These are phyloP conservation scores for Eupithecia subfuscata DNA, from an alignment of 2,888 invertebrate species.

Conservation along the genomic window DNA sequence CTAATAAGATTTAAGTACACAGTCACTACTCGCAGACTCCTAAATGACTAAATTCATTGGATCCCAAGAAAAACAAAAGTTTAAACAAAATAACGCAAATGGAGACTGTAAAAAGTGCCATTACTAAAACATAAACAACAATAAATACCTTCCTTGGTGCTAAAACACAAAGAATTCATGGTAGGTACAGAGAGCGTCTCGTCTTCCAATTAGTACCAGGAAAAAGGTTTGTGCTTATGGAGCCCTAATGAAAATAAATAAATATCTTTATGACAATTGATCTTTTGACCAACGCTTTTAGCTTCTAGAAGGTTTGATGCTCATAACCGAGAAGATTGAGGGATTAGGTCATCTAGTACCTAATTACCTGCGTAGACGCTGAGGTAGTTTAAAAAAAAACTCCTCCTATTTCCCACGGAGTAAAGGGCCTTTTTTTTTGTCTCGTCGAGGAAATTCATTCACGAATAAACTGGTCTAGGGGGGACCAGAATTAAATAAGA, in stretches of 20 bases:
- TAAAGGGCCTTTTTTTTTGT: too few relatives aligned
- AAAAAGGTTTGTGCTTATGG: conserved; percentile 15
- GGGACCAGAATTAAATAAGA: too few relatives aligned
- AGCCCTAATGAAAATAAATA: neutral
- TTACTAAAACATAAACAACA: conserved; percentile 18
- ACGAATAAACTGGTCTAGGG: too few relatives aligned
- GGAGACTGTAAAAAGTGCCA: conserved; percentile 7
- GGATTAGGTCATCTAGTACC: neutral
- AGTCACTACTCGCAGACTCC: neutral
- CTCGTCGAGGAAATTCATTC: too few relatives aligned
- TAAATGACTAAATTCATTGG: neutral
- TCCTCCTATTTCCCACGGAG: too few relatives aligned
- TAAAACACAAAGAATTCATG: conserved; percentile 36
- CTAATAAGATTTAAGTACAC: neutral
- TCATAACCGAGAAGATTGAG: neutral
- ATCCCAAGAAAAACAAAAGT: neutral
- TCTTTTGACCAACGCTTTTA: neutral
- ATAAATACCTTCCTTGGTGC: conserved; percentile 26
- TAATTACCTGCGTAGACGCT: too few relatives aligned
- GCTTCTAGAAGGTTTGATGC: neutral
- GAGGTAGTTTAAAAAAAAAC: too few relatives aligned
- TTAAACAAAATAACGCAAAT: neutral
- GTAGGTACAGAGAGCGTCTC: conserved; percentile 41
- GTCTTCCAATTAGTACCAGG: conserved; percentile 43
- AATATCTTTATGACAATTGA: neutral